Evolutionary conservation across 2,797 vertebrate species (phyloP).

Genomic region (Garrulus glandarius): DNA sequence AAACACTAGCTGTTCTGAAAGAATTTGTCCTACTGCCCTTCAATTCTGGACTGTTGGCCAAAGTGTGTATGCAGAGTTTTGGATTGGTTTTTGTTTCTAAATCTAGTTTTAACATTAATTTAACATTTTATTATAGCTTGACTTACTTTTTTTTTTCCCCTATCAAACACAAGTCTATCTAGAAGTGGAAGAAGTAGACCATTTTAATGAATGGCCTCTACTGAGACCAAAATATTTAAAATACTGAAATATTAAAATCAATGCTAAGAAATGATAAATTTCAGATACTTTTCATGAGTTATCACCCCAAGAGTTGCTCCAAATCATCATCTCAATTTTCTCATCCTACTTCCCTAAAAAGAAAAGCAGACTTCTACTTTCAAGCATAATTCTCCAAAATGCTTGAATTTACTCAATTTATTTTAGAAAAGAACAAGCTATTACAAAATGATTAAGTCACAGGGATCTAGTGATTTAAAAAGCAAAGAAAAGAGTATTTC

Average conservation of each 20-base stretch:
- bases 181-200: background rate
- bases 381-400: background rate
- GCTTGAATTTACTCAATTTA: background rate
- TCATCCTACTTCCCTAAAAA: background rate
- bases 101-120: background rate
- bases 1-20: background rate
- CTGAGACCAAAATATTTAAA: background rate
- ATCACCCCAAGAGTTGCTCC: background rate
- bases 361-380: background rate
- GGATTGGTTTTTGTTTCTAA: background rate
- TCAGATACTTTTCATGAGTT: slow-evolving; percentile 12
- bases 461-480: background rate
- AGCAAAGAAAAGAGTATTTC: background rate
- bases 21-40: background rate
- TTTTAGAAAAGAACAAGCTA: background rate
- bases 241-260: background rate
- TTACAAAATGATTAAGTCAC: background rate
- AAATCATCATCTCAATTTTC: background rate
- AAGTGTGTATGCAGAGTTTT: background rate
- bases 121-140: background rate
- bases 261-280: background rate
- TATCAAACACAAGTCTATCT: background rate
- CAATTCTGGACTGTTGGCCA: background rate
- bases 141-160: rapidly evolving
- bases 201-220: background rate